Base-by-base conservation (phyloP, 2,888 invertebrate species). In the Pinctada fucata region DNA sequence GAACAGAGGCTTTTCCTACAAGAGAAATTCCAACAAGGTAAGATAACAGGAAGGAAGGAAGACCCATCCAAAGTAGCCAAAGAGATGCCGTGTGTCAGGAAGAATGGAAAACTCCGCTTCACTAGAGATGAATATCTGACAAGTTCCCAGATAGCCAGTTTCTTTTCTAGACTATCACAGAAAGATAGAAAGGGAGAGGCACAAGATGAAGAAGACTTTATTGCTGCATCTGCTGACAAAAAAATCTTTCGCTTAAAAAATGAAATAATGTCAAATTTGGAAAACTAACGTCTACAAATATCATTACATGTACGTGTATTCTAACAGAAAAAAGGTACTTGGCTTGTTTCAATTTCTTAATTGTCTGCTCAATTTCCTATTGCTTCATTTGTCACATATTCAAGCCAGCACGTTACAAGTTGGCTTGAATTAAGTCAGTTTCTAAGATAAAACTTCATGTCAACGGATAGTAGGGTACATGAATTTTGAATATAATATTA, bases 161-260 rank as follows among this genome's bases (percentile, higher is more conserved):
- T 52, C 45, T 75, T 75, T 48, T 75, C 58, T 6, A 72, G 64
- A 64, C 64, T 63, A 8, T 72, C 63, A 47, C 64, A 64, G 72
- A 72, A 72, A 71, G 52, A 71, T 31, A 71, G 52, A 71, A 71
- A 71, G 52, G 49, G 71, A 45, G 52, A 71, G 10, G 52, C n/a
- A 45, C n/a, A n/a, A n/a, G n/a, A n/a, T n/a, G n/a, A n/a, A n/a
- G 71, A 31, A 71, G 51, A 71, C 52, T 50, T 52, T 13, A 13
- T 71, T 5, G 71, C 71, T 10, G 51, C 71, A n/a, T 71, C 71
- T 52, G 50, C 52, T 51, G 71, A 71, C 51, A 71, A 5, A 0
- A 71, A 52, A n/a, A 16, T 31, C 10, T n/a, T 8, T 51, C 3
- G 31, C 45, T 48, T 71, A 50, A 71, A 71, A 52, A 52, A 71